Evolutionary conservation across 1,140 invertebrate genomes (phyloP), one percentile per base, ranked within the genome.

Genomic region (Brachionus paranguensis): DNA sequence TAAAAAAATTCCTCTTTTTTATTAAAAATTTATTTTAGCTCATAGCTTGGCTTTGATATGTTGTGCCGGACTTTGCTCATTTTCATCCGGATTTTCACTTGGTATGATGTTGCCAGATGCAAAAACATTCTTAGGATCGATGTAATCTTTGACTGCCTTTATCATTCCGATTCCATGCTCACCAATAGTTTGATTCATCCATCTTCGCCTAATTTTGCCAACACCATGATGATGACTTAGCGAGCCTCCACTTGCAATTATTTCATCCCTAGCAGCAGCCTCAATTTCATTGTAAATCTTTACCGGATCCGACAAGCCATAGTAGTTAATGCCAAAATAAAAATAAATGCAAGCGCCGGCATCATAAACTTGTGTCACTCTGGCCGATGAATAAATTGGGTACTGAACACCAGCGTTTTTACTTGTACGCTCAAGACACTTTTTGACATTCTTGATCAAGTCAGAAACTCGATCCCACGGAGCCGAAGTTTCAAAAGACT

Each of bases 401-500:
- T 89, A 88, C 84, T 90, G 88, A 33, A 91, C 88, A n/a, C 89
- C 89, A 50, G 87, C 85, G 50, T 88, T 88, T 85, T 91, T 89
- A 88, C 95, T 96, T 87, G 98, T 95, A 72, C 91, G 87, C 64
- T 84, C 85, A 68, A 85, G 11, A 79, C 74, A 50, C 78, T 85
- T 41, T 85, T 85, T 17, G 84, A 84, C 45, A 78, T 85, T 84
- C 27, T 68, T 33, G 43, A 55, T 53, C 70, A 79, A 41, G 68
- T 68, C 50, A 8, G 60, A 33, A 6, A 84, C 78, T 74, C 90
- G 89, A 85, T 96, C 95, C 96, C 97, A 99, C 2, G 96, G 94
- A 17, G 97, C 95, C 0, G 96, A 98, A 0, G 97, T 99, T 89
- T 99, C 97, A 90, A 99, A 99, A 0, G 96, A 98, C 89, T 99